These are phyloP conservation scores for Chromis chromis DNA, from an alignment of 2,797 vertebrate species.

Conservation along the genomic window DNA sequence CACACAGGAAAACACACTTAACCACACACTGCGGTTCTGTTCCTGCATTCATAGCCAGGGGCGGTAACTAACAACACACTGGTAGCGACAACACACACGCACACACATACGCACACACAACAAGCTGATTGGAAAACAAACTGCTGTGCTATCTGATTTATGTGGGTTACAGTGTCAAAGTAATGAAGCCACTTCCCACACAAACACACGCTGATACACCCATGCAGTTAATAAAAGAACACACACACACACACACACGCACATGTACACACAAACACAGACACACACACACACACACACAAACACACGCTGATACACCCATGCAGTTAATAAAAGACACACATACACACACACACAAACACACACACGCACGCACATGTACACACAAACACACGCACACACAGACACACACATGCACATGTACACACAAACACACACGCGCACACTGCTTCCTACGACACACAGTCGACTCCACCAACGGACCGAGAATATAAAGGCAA, in stretches of 20 bases:
- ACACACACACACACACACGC: conserved; percentile 12
- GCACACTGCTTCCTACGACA: conserved; percentile 17
- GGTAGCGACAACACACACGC: neutral
- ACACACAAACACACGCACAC: conserved; percentile 27
- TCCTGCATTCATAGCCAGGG: conserved; percentile 23
- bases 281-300: too few species aligned
- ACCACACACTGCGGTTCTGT: conserved; percentile 8
- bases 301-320: conserved; percentile 26
- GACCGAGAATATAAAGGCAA: conserved; percentile 2
- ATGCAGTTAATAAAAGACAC: conserved; percentile 10
- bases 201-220: conserved; percentile 26
- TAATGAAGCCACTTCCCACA: neutral
- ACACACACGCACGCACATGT: conserved; percentile 8
- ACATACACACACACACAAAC: too few species aligned
- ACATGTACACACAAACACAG: too few species aligned
- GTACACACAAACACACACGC: conserved; percentile 7
- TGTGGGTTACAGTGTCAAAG: conserved; percentile 31
- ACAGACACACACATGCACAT: conserved; percentile 10
- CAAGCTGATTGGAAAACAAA: too few species aligned
- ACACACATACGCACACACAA: conserved; percentile 4
- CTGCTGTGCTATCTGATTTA: conserved; percentile 8
- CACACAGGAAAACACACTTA: neutral
- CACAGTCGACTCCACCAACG: neutral
- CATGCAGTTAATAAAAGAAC: conserved; percentile 8
- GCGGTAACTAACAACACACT: conserved; percentile 44